Base-by-base conservation (phyloP, 2,797 vertebrate genomes). In the Limnodromus scolopaceus region DNA sequence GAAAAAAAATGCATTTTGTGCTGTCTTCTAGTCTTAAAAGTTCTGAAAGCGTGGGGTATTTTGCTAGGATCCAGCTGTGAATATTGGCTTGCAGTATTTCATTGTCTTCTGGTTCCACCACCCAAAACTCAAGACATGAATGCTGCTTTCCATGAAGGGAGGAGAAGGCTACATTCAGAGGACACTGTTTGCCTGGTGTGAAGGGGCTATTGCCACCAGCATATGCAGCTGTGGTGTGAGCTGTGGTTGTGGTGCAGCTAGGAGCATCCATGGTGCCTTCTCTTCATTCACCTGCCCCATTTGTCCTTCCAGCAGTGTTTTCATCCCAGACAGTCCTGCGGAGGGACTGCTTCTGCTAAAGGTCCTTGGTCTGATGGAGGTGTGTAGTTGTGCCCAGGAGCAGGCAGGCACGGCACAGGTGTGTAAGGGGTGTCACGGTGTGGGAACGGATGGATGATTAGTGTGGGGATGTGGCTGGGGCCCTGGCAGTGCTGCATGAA, bases 311-410 rank as follows among this genome's bases (percentile, higher is more conserved):
- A 24, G 36, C 14, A 27, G 13, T 30, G 15, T 55, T 45, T 85
- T 54, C 14, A 38, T 46, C 13, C 8, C 11, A 41, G 0, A 8
- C 32, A 78, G 11, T 22, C 10, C 34, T 19, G 0, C 34, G 28
- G 38, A 11, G 24, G 25, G 25, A 14, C 16, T 78, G 16, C 23
- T 48, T 66, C 32, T 91, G 23, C 36, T 41, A 8, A 10, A 58
- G n/a, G 30, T 38, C 30, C 28, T 55, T 81, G 41, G 14, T 28
- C 23, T 54, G 45, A 14, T 0, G 1, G 45, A 34, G 32, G 18
- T 3, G 7, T 0, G 1, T 13, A 18, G 38, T 22, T 81, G 49
- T 60, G 15, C 41, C 45, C 69, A 66, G 60, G 25, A 63, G 51
- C 39, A 66, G 57, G 34, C 17, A 41, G 49, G 57, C 15, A 17